Conservation (phyloP, 1,140 invertebrate genomes). For the Neomicropteryx cornuta region DNA sequence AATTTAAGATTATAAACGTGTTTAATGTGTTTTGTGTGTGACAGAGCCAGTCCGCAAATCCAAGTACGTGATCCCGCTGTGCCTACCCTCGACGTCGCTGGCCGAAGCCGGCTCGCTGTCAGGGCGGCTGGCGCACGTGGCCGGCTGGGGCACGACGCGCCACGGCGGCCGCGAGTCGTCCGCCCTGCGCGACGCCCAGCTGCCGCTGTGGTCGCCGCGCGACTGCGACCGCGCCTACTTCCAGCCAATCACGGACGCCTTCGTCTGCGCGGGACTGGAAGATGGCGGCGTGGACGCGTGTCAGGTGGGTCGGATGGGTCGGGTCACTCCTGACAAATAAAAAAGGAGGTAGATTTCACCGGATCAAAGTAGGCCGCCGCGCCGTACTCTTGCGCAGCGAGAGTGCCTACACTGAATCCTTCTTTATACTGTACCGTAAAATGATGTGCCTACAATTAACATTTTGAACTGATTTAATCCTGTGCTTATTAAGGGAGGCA, state of each 20-base stretch:
- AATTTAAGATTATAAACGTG: too few species aligned
- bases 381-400: too few species aligned
- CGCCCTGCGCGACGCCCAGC: slow-evolving; percentile 65
- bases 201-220: slow-evolving; percentile 85
- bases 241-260: slow-evolving; percentile 83
- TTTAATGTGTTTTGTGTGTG: neutral
- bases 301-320: slow-evolving; percentile 47
- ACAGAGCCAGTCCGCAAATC: slow-evolving; percentile 58
- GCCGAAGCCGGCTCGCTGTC: slow-evolving; percentile 10
- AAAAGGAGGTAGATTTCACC: too few species aligned
- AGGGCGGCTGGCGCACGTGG: slow-evolving; percentile 59
- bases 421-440: too few species aligned
- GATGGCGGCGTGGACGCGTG: slow-evolving; percentile 88
- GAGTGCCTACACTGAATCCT: too few species aligned
- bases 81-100: slow-evolving; percentile 55
- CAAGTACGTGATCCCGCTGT: slow-evolving; percentile 81
- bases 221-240: slow-evolving; percentile 85
- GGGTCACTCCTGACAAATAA: too few species aligned
- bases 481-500: too few species aligned
- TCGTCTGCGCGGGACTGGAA: slow-evolving; percentile 82
- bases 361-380: too few species aligned
- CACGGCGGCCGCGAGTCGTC: slow-evolving; percentile 79
- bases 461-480: too few species aligned
- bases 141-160: slow-evolving; percentile 86
- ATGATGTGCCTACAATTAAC: too few species aligned